These are phyloP conservation scores for Dipus sagitta DNA, from an alignment of 2,797 vertebrate species.

Conservation along the genomic window DNA sequence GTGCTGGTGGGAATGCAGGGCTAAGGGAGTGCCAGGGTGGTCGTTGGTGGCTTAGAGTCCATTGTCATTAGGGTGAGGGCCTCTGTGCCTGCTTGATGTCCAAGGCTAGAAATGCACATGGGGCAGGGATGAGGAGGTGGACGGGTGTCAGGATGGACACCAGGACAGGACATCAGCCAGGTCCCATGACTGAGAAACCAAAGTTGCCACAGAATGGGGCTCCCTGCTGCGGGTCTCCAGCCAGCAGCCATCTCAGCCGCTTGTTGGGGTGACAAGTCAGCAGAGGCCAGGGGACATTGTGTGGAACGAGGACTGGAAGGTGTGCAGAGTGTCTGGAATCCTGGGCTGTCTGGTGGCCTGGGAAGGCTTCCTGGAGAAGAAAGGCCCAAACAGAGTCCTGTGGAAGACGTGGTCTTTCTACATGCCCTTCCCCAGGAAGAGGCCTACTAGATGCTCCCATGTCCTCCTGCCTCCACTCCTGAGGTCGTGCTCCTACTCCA, in stretches of 20 bases:
- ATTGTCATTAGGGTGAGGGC: accelerated
- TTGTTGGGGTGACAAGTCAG: not conserved
- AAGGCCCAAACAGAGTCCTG: not conserved
- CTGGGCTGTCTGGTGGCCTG: not conserved
- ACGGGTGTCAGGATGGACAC: not conserved
- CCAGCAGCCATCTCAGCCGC: too few relatives aligned
- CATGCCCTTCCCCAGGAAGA: not conserved
- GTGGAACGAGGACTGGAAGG: too few relatives aligned
- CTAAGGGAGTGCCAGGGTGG: not conserved
- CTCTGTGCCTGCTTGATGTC: too few relatives aligned
- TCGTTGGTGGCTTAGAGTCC: not conserved
- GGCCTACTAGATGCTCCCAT: not conserved
- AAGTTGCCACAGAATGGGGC: not conserved
- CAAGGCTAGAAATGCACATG: not conserved
- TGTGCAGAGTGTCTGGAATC: not conserved
- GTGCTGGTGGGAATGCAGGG: accelerated
- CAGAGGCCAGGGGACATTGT: not conserved
- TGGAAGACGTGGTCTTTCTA: not conserved
- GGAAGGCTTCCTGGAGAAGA: not conserved
- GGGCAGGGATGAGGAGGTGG: too few relatives aligned
- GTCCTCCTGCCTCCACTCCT: not conserved
- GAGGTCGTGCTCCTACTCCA: not conserved
- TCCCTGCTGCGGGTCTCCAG: not conserved
- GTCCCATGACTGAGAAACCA: not conserved
- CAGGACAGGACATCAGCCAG: not conserved